A percentile compares a stretch with the other conserved stretches of the same genome.
These are phyloP conservation scores for Volucella zonaria DNA, from an alignment of 2,888 invertebrate species.

Conservation along the genomic window DNA sequence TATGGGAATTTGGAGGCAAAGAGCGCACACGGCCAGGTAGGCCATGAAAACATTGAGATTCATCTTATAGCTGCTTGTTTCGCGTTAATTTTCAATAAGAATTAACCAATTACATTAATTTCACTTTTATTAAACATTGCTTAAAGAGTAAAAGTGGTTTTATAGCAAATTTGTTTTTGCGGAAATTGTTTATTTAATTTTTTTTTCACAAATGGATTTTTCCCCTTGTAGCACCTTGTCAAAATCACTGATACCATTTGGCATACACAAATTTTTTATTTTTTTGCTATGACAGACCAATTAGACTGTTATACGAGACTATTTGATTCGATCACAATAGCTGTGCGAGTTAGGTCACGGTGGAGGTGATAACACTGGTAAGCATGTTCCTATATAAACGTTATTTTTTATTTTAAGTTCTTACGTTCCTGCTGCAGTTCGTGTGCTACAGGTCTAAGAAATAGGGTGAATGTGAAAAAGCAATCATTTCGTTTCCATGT, in stretches of 20 bases:
- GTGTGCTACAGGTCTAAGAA: too few species aligned
- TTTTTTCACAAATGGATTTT: conserved; percentile 60
- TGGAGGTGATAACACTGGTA: too few species aligned
- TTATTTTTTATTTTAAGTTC: too few species aligned
- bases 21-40: conserved; percentile 75
- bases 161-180: conserved; percentile 10
- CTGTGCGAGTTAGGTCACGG: too few species aligned
- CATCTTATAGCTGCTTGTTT: conserved; percentile 57
- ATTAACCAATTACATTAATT: conserved; percentile 40
- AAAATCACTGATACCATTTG: conserved; percentile 58
- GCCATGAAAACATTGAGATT: conserved; percentile 75
- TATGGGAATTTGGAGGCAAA: conserved; percentile 79
- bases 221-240: conserved; percentile 55
- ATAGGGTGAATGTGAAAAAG: too few species aligned
- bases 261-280: conserved; percentile 67
- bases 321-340: conserved; percentile 38
- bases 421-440: too few species aligned
- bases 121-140: conserved; percentile 46
- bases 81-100: conserved; percentile 35
- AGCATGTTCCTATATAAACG: too few species aligned
- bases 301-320: conserved; percentile 38
- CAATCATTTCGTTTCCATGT: too few species aligned
- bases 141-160: conserved; percentile 4
- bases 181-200: conserved; percentile 51
- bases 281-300: conserved; percentile 43